A percentile compares a stretch with the other conserved stretches of the same genome.
These are phyloP conservation scores for Eulacestoma nigropectus DNA, from an alignment of 2,113 vertebrate species.

Conservation along the genomic window DNA sequence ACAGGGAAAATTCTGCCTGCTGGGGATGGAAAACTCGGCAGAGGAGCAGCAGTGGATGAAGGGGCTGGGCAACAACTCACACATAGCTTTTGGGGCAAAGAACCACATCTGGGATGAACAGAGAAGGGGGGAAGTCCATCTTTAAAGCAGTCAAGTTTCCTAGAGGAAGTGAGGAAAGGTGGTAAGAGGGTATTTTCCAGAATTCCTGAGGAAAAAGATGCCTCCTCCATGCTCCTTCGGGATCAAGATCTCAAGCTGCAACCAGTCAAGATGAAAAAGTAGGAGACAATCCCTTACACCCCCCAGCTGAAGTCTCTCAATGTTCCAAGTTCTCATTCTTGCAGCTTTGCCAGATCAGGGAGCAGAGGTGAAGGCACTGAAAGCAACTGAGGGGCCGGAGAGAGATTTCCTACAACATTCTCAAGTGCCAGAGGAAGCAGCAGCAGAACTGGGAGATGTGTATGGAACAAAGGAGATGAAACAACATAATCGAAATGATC, in stretches of 20 bases:
- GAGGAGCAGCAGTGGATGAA: neutral
- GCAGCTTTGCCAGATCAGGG: neutral
- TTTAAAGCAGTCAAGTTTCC: neutral
- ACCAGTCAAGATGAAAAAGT: neutral
- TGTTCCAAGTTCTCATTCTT: neutral
- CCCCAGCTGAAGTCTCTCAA: neutral
- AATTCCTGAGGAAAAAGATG: neutral
- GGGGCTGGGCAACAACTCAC: neutral
- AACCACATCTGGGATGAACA: neutral
- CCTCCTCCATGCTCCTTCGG: neutral
- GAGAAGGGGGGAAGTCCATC: neutral
- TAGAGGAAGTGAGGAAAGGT: neutral
- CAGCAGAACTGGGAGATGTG: neutral
- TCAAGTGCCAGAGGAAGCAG: neutral
- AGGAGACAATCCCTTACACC: neutral
- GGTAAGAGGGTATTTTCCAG: neutral
- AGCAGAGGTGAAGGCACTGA: neutral
- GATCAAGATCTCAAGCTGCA: neutral
- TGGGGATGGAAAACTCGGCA: neutral
- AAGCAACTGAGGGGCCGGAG: neutral
- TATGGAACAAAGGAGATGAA: neutral
- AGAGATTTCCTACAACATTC: neutral
- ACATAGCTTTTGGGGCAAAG: accelerated
- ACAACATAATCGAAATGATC: accelerated
- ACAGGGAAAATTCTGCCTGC: neutral